Conservation (phyloP, 2,888 invertebrate species). For the Mythimna loreyi region DNA sequence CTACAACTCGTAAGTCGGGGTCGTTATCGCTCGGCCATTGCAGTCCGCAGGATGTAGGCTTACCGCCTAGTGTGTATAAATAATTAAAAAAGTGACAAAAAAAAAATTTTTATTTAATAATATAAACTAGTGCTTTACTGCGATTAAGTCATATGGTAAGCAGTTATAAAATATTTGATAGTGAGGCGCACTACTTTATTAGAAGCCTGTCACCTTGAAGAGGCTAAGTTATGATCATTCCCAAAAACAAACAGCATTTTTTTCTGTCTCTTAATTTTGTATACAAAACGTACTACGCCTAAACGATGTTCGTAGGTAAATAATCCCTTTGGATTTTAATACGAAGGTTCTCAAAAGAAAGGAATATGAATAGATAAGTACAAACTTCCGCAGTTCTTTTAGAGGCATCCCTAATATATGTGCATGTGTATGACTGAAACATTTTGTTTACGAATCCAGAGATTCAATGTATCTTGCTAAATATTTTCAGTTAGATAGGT, state of each 20-base stretch:
- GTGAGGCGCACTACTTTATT: too few species aligned
- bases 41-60: too few species aligned
- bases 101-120: too few species aligned
- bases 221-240: too few species aligned
- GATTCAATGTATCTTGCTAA: constrained; percentile 14
- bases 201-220: too few species aligned
- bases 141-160: too few species aligned
- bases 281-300: neutral
- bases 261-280: neutral
- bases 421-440: constrained; percentile 66
- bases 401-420: constrained; percentile 66
- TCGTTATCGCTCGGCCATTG: too few species aligned
- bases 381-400: constrained; percentile 61
- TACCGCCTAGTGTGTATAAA: too few species aligned
- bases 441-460: constrained; percentile 53
- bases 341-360: constrained; percentile 60
- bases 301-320: neutral
- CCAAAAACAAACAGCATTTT: neutral
- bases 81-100: too few species aligned
- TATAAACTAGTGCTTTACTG: too few species aligned
- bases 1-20: too few species aligned
- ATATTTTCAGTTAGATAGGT: neutral
- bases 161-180: too few species aligned
- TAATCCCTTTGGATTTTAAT: constrained; percentile 10
- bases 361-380: constrained; percentile 60